Evolutionary conservation across 2,113 vertebrate genomes (phyloP).

Genomic region (Leptodactylus fuscus): DNA sequence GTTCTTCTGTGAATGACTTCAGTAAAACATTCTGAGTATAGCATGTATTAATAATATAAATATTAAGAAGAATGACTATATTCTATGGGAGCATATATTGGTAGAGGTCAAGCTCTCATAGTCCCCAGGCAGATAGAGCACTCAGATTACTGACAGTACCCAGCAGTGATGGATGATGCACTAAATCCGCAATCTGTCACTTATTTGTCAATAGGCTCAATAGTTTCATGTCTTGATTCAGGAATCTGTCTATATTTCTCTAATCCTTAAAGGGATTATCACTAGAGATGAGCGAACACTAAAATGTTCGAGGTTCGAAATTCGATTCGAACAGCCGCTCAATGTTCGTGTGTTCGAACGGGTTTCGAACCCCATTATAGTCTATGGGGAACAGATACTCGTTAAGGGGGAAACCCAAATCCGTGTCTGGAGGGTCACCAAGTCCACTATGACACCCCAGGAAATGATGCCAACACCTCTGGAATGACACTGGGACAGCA

Average conservation of each 20-base stretch:
- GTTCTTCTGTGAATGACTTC: background rate
- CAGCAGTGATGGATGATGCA: constrained; percentile 40
- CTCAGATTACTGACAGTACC: background rate
- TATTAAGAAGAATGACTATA: background rate
- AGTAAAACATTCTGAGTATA: background rate
- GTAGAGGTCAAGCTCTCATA: background rate
- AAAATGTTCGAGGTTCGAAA: too few species aligned
- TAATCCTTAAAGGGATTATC: constrained; percentile 52
- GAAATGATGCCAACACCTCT: too few species aligned
- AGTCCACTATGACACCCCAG: too few species aligned
- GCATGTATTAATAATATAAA: background rate
- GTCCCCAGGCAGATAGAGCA: background rate
- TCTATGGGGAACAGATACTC: too few species aligned
- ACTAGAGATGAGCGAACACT: too few species aligned
- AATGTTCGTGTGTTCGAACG: too few species aligned
- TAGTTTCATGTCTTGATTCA: constrained; percentile 42
- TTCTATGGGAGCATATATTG: background rate
- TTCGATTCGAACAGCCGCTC: too few species aligned
- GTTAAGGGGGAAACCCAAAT: too few species aligned
- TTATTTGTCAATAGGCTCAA: constrained; percentile 50
- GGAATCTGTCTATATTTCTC: constrained; percentile 43
- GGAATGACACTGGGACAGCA: too few species aligned
- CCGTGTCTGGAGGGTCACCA: too few species aligned
- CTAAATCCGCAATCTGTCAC: constrained; percentile 32
- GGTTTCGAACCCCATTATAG: too few species aligned